Evolutionary conservation across 1,140 invertebrate genomes (phyloP).

Genomic region (Calliphora vicina): DNA sequence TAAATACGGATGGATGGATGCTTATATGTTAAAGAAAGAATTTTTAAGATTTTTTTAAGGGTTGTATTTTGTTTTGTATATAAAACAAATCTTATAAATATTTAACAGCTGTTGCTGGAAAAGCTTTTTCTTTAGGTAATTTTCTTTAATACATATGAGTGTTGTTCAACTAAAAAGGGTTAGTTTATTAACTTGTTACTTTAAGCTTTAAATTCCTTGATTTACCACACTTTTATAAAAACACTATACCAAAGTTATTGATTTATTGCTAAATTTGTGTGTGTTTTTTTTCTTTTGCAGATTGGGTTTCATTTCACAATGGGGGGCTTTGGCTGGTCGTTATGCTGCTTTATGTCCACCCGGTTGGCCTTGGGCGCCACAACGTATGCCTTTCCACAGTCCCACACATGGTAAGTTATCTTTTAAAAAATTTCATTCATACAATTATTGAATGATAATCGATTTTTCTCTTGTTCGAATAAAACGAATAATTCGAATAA

Average conservation of each 20-base stretch:
- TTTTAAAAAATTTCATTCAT: not conserved
- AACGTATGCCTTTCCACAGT: slow-evolving; percentile 63
- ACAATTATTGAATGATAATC: too few species aligned
- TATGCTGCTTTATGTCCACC: slow-evolving; percentile 72
- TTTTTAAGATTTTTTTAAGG: not conserved
- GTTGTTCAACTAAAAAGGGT: not conserved
- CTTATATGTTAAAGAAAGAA: too few species aligned
- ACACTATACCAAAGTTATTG: too few species aligned
- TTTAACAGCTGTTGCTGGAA: slow-evolving; percentile 2
- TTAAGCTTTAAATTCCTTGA: not conserved
- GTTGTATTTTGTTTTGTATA: not conserved
- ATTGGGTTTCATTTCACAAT: slow-evolving; percentile 82
- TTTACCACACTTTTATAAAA: not conserved
- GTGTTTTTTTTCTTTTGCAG: slow-evolving; percentile 67
- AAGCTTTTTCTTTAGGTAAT: not conserved
- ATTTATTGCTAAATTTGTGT: too few species aligned
- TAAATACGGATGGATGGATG: not conserved
- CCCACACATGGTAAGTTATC: slow-evolving; percentile 61
- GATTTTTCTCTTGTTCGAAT: too few species aligned
- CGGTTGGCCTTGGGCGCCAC: slow-evolving; percentile 66
- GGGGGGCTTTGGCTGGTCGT: slow-evolving; percentile 74
- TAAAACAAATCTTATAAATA: slow-evolving; percentile 13
- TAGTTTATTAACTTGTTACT: not conserved
- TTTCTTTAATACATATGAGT: not conserved
- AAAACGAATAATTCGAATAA: too few species aligned